phyloP scores from a whole-genome alignment of 2,113 vertebrate genomes.

The Irena cyanogastra region DNA sequence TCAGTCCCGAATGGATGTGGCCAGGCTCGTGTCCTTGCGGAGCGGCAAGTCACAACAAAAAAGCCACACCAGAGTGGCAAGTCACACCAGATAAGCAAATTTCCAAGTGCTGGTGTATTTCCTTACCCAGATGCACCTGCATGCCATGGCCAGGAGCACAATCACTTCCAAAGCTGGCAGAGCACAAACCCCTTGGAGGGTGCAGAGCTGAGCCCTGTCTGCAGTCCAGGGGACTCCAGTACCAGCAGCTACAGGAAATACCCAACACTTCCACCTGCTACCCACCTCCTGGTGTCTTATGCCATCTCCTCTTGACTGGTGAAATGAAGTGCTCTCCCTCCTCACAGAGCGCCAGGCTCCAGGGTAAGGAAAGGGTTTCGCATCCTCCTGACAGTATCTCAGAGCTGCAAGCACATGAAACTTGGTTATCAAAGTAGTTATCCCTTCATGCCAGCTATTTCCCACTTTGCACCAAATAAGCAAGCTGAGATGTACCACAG shows the following conservation, averaged over 20 bases:
- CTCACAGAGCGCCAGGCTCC: neutral
- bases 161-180: neutral
- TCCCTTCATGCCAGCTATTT: neutral
- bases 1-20: neutral
- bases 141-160: rapidly evolving
- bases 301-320: neutral
- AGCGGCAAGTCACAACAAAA: neutral
- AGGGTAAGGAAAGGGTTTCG: neutral
- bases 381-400: neutral
- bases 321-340: neutral
- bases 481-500: rapidly evolving
- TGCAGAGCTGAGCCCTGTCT: neutral
- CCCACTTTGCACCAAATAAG: neutral
- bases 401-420: neutral
- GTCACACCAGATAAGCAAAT: neutral
- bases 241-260: neutral
- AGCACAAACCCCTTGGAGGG: neutral
- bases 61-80: neutral
- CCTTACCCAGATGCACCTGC: neutral
- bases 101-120: neutral
- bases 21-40: rapidly evolving
- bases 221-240: neutral
- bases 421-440: neutral
- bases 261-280: rapidly evolving
- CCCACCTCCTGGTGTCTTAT: neutral